Conservation (phyloP, 2,113 vertebrate species). For the Bos javanicus region DNA sequence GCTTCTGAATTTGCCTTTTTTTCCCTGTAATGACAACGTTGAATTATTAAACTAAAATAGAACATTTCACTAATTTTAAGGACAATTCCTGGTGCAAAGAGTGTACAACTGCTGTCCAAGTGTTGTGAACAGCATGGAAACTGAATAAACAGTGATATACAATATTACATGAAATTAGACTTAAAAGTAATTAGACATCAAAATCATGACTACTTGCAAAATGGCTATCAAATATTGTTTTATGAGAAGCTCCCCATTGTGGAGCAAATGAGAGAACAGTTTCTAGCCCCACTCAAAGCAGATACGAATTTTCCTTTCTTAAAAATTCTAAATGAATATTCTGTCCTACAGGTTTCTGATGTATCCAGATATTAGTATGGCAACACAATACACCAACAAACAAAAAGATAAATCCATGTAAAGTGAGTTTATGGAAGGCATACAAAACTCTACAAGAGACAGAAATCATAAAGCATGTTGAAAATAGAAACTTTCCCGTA, state of each 20-base stretch:
- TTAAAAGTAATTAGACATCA: not conserved
- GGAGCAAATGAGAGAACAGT: not conserved
- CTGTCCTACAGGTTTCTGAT: not conserved
- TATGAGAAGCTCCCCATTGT: fast-evolving
- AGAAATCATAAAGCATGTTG: not conserved
- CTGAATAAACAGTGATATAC: not conserved
- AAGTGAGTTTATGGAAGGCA: not conserved
- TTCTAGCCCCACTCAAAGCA: not conserved
- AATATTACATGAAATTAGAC: not conserved
- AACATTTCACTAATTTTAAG: not conserved
- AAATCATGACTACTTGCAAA: not conserved
- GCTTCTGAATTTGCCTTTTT: not conserved
- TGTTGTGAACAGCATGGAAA: not conserved
- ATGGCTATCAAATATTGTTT: not conserved
- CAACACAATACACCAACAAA: not conserved
- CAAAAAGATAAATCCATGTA: not conserved
- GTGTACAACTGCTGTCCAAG: not conserved
- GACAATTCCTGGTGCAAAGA: not conserved
- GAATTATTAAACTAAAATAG: not conserved
- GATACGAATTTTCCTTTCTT: not conserved
- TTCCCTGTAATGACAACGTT: not conserved
- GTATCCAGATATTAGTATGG: not conserved
- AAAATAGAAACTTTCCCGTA: not conserved
- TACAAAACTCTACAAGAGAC: not conserved
- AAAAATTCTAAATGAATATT: not conserved